A percentile compares a stretch with the other conserved stretches of the same genome.
phyloP scores from a whole-genome alignment of 2,113 vertebrate species.

The Neopipo cinnamomea region DNA sequence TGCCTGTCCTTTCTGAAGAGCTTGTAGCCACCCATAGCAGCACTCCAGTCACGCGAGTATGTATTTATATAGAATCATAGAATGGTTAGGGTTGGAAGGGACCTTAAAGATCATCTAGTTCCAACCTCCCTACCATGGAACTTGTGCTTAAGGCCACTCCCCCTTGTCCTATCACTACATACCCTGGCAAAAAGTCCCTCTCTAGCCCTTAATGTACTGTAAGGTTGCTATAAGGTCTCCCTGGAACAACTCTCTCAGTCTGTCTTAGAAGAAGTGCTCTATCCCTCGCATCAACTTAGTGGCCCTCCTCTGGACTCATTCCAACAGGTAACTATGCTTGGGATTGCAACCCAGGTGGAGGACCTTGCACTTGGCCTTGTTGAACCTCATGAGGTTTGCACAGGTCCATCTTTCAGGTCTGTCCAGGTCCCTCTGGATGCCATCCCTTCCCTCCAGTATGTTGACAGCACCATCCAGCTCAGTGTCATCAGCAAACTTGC shows the following conservation, averaged over 20 bases:
- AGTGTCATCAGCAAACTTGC: background rate
- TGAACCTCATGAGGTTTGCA: background rate
- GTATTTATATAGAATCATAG: background rate
- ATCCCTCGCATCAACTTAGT: background rate
- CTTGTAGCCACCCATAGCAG: too few species aligned
- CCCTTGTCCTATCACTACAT: background rate
- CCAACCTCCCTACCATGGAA: background rate
- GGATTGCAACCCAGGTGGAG: background rate
- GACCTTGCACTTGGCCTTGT: background rate
- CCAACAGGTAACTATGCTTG: background rate
- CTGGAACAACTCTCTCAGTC: background rate
- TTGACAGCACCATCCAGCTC: background rate
- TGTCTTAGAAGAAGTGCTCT: background rate
- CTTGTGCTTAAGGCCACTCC: background rate
- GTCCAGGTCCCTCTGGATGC: background rate
- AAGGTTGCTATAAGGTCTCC: background rate
- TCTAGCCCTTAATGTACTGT: background rate
- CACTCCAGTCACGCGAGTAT: too few species aligned
- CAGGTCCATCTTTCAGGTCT: background rate
- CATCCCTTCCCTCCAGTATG: background rate
- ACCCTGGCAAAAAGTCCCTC: background rate
- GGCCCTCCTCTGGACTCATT: background rate
- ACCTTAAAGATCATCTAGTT: background rate
- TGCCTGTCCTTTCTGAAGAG: too few species aligned
- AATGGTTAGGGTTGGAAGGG: background rate